Percentiles rank a stretch among this genome's conserved stretches.
Evolutionary conservation across 2,888 invertebrate species (phyloP).

Genomic region (Antheraea assamensis): DNA sequence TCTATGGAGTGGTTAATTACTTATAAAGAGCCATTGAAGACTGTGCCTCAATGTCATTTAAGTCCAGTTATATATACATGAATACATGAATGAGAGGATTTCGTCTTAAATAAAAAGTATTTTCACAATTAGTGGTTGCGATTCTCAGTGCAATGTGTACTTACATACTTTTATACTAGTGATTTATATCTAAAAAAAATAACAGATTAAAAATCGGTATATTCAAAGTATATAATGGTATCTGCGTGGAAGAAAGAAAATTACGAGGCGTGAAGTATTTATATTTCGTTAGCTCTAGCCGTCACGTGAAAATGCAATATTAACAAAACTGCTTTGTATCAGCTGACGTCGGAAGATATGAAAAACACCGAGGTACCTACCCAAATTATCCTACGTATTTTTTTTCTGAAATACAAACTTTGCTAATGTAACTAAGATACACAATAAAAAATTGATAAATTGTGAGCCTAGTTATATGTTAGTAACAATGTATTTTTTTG

Average conservation of each 20-base stretch:
- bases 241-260: slow-evolving; percentile 4
- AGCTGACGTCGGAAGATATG: slow-evolving; percentile 12
- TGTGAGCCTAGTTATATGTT: background rate
- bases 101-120: background rate
- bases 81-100: no score
- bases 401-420: background rate
- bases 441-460: background rate
- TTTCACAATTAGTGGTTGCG: background rate
- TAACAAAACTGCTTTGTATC: slow-evolving; percentile 17
- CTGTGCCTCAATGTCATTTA: background rate
- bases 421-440: background rate
- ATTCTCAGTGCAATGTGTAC: background rate
- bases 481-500: background rate
- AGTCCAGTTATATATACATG: background rate
- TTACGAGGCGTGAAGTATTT: slow-evolving; percentile 10
- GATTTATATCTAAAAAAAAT: background rate
- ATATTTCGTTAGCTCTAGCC: slow-evolving; percentile 11
- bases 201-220: background rate
- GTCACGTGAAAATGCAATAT: slow-evolving; percentile 16
- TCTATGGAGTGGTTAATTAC: background rate
- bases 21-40: background rate
- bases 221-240: background rate
- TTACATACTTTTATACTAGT: background rate
- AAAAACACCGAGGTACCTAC: background rate
- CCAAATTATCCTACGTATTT: background rate